Evolutionary conservation across 2,888 invertebrate species (phyloP), one percentile per base, ranked within the genome.

Genomic region (Melieria crassipennis): DNA sequence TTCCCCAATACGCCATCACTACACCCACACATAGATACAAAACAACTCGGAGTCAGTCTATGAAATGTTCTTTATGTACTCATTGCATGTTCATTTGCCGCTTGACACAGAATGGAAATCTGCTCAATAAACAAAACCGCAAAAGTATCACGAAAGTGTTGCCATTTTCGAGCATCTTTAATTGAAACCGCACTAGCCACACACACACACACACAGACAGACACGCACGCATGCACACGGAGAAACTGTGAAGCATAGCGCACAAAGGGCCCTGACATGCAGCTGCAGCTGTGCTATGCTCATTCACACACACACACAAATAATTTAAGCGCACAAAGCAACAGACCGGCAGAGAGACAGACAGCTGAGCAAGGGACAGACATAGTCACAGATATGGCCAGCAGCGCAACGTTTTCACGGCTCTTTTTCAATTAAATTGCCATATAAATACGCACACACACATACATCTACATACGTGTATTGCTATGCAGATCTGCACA

Each of bases 361-460:
- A 52, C 52, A 52, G 7, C 11, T 52, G 52, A 13, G 11, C 55
- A 47, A 55, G 43, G 57, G 47, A 55, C 56, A 52, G 52, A 52
- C 47, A 63, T 42, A 55, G 56, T 16, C 57, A 63, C 42, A 47
- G 47, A 64, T 47, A 43, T 65, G 10, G 30, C n/a, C n/a, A 69
- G 13, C 58, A 30, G 42, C n/a, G 48, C 11, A 48, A 60, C 65
- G 58, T 64, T 61, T 30, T 46, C 61, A 11, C 73, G 47, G 55
- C 75, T 78, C 78, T 76, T 79, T 81, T 81, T 81, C 82, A 82
- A 82, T 81, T 82, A 81, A 78, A 71, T 67, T 48, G 52, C 72
- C 70, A 55, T 70, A 58, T 69, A 10, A 60, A 16, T 62, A 30
- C 55, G 11, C 11, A 65, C 47, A 52, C 43, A 60, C 55, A 63